phyloP scores from a whole-genome alignment of 2,113 vertebrate species.

The Corvus moneduloides region DNA sequence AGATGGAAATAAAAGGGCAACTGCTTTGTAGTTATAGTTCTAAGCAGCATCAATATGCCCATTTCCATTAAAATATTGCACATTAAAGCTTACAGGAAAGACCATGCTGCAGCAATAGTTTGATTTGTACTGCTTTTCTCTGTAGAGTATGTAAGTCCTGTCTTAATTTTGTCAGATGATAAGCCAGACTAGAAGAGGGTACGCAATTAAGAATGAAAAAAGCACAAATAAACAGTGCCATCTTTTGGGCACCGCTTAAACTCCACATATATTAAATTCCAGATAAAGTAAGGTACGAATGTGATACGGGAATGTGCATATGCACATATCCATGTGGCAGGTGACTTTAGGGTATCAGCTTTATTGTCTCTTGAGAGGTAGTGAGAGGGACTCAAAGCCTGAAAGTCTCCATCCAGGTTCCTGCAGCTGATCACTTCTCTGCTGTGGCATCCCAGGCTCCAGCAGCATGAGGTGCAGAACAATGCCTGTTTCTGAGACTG shows the following conservation, averaged over 20 bases:
- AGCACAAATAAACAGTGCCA: conserved; percentile 79
- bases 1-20: conserved; percentile 21
- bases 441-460: not conserved
- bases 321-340: not conserved
- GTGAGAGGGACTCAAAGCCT: not conserved
- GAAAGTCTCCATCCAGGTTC: not conserved
- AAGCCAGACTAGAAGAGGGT: not conserved
- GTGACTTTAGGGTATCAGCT: not conserved
- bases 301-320: not conserved
- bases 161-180: conserved; percentile 54
- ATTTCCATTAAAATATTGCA: conserved; percentile 19
- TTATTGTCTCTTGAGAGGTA: not conserved
- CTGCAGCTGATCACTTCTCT: not conserved
- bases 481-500: not conserved
- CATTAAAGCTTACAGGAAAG: conserved; percentile 34
- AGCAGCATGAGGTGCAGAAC: not conserved
- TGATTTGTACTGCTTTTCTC: conserved; percentile 47
- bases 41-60: conserved; percentile 4
- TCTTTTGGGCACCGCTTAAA: conserved; percentile 73
- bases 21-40: not conserved
- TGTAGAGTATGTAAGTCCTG: not conserved
- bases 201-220: conserved; percentile 49
- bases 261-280: not conserved
- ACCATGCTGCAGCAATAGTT: not conserved
- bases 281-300: not conserved